Conservation (phyloP, 2,797 vertebrate species). For the Ptychobarbus kaznakovi region DNA sequence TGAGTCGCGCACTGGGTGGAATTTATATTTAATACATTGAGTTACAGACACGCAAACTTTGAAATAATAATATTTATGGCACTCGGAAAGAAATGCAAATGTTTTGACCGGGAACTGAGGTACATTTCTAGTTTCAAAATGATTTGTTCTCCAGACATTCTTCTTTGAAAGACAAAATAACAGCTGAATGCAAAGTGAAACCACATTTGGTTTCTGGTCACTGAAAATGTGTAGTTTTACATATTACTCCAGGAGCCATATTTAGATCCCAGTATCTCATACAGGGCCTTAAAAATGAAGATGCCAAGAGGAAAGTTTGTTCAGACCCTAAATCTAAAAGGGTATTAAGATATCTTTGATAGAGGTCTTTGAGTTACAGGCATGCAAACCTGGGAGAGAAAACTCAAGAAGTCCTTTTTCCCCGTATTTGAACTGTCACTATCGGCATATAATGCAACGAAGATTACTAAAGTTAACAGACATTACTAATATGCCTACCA, state of each 20-base stretch:
- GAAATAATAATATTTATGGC: neutral
- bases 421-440: neutral
- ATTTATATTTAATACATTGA: neutral
- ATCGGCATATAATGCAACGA: neutral
- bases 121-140: neutral
- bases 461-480: neutral
- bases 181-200: neutral
- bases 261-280: neutral
- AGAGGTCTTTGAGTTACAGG: no score
- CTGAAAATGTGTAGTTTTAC: neutral
- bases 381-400: neutral
- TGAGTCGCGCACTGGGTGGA: neutral
- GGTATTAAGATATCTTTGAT: neutral
- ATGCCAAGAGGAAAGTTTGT: neutral
- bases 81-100: neutral
- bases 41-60: neutral
- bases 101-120: neutral
- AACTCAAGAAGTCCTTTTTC: neutral
- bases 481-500: neutral
- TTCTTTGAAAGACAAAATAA: neutral
- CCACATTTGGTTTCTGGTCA: neutral
- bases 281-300: neutral
- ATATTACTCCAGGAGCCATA: neutral
- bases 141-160: neutral
- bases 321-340: neutral